Evolutionary conservation across 2,113 vertebrate genomes (phyloP).

Genomic region (Plestiodon gilberti): DNA sequence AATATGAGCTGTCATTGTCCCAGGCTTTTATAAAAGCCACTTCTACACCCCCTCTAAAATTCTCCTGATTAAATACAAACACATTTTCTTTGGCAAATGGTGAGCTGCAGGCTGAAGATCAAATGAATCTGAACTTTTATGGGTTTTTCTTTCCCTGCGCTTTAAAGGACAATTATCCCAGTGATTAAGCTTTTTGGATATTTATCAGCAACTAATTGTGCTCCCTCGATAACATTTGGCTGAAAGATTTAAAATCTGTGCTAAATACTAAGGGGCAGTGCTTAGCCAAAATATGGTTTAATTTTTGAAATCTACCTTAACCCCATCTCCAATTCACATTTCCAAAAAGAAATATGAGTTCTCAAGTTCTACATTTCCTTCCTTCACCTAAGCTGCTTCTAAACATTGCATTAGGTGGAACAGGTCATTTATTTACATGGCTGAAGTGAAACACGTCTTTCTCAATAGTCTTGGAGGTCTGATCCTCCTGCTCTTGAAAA

Average conservation of each 20-base stretch:
- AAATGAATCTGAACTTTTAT: constrained; percentile 37
- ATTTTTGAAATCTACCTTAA: constrained; percentile 49
- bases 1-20: constrained; percentile 34
- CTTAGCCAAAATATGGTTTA: constrained; percentile 46
- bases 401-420: not conserved
- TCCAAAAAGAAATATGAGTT: constrained; percentile 44
- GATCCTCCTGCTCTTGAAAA: not conserved
- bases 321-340: constrained; percentile 5
- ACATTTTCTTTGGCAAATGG: constrained; percentile 45
- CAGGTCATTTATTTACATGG: not conserved
- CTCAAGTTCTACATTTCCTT: not conserved
- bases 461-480: not conserved
- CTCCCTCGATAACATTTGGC: constrained; percentile 44
- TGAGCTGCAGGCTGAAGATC: constrained; percentile 30
- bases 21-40: constrained; percentile 30
- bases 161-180: constrained; percentile 41
- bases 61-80: constrained; percentile 54
- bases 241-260: constrained; percentile 41
- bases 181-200: constrained; percentile 52
- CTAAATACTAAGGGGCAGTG: not conserved
- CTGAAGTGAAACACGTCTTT: not conserved
- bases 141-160: constrained; percentile 2
- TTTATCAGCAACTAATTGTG: constrained; percentile 53
- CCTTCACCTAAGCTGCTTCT: not conserved
- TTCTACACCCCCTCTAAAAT: constrained; percentile 2